Evolutionary conservation across 2,113 vertebrate genomes (phyloP).

Genomic region (Muntiacus muntjak): DNA sequence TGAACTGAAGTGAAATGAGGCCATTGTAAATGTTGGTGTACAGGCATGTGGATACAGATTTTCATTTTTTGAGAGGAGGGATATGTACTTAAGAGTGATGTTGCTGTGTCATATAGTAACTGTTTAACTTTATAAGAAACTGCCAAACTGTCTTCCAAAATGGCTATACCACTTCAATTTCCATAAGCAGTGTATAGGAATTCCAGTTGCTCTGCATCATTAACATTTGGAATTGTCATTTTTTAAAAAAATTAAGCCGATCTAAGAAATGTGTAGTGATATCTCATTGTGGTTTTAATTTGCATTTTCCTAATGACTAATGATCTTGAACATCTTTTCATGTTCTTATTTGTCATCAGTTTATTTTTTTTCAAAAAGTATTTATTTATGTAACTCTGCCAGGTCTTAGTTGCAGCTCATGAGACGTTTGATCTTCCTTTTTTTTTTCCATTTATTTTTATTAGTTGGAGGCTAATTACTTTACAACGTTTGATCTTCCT

Average conservation of each 20-base stretch:
- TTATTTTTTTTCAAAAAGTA: not conserved
- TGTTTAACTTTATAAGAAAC: not conserved
- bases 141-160: not conserved
- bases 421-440: not conserved
- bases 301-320: not conserved
- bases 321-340: not conserved
- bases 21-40: not conserved
- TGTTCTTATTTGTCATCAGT: not conserved
- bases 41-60: not conserved
- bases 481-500: not conserved
- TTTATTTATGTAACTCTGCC: not conserved
- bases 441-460: too few species aligned
- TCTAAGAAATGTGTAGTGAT: not conserved
- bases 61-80: not conserved
- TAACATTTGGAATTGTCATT: not conserved
- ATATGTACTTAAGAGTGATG: not conserved
- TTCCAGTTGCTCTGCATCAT: not conserved
- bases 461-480: too few species aligned
- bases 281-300: not conserved
- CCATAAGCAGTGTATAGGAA: not conserved
- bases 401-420: not conserved
- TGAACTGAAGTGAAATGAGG: not conserved
- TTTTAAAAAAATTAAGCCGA: not conserved
- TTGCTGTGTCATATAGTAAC: not conserved
- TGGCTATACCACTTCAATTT: not conserved